Base-by-base conservation (phyloP, 2,113 vertebrate genomes). In the Pelusios castaneus region DNA sequence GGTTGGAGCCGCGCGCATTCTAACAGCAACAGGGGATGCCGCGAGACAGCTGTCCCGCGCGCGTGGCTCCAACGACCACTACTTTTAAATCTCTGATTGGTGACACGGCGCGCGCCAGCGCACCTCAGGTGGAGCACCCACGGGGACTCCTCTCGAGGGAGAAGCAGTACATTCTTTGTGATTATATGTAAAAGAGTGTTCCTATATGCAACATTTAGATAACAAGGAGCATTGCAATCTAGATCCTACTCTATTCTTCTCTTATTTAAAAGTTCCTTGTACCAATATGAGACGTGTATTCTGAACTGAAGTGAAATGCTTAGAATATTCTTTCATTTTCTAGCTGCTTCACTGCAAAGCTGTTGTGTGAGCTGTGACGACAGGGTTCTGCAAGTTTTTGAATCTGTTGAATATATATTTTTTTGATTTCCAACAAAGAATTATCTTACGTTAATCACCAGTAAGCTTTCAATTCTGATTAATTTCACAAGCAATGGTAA, bases 401-500 rank as follows among this genome's bases (percentile, higher is more conserved):
- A 55, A 2, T 51, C 25, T 13, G 27, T 21, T 77, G 5, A 31
- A 73, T 86, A 73, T n/a, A n/a, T n/a, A 4, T 49, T 43, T 43
- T 31, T 12, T 25, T 43, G 84, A 41, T 73, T 13, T 34, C 63
- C 91, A 87, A 3, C 54, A 84, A 24, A 91, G 45, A 89, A 89
- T 10, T 51, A 82, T 73, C n/a, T 87, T 38, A 67, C 84, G 41
- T 27, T 75, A 54, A 58, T 78, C 63, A 89, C 80, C 89, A 55
- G 31, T 7, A 84, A 95, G 54, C 45, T 80, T 58, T 83, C 63
- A 80, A 17, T 90, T 95, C 13, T 52, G 75, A n/a, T 43, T 92
- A 73, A 89, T 92, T 86, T 95, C n/a, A 93, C 8, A 22, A 86
- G 78, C 63, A 91, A 92, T 86, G 19, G 73, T 52, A 55, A 77